These are phyloP conservation scores for Peromyscus melanophrys DNA, from an alignment of 2,797 vertebrate species.

Conservation along the genomic window DNA sequence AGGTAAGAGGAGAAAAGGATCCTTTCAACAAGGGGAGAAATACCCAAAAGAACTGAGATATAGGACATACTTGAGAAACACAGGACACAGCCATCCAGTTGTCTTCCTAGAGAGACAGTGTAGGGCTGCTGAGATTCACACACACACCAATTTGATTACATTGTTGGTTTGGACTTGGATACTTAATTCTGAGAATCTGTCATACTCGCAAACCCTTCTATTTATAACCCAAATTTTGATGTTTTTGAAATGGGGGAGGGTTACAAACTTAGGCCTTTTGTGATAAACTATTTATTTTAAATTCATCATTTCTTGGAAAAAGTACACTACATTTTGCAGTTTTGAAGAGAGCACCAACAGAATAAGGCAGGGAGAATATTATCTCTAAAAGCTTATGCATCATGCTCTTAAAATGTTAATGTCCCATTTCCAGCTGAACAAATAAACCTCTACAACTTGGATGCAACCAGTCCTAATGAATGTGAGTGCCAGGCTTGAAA, in stretches of 20 bases:
- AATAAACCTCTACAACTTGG: conserved; percentile 86
- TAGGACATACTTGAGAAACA: accelerated
- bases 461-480: conserved; percentile 87
- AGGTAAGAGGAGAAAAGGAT: neutral
- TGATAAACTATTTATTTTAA: conserved; percentile 84
- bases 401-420: conserved; percentile 90
- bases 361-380: conserved; percentile 86
- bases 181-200: neutral
- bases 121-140: neutral
- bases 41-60: neutral
- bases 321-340: conserved; percentile 77
- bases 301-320: conserved; percentile 77
- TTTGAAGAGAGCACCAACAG: conserved; percentile 78
- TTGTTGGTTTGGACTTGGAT: neutral
- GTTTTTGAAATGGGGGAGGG: neutral
- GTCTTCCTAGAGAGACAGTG: neutral
- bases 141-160: no score
- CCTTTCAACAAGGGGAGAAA: neutral
- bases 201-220: neutral
- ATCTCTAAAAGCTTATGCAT: conserved; percentile 87
- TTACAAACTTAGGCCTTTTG: neutral
- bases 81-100: no score
- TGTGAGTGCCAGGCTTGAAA: conserved; percentile 82
- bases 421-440: conserved; percentile 87
- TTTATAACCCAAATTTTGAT: conserved; percentile 19